Evolutionary conservation across 2,888 invertebrate species (phyloP).

Genomic region (Omphaloscelis lunosa): DNA sequence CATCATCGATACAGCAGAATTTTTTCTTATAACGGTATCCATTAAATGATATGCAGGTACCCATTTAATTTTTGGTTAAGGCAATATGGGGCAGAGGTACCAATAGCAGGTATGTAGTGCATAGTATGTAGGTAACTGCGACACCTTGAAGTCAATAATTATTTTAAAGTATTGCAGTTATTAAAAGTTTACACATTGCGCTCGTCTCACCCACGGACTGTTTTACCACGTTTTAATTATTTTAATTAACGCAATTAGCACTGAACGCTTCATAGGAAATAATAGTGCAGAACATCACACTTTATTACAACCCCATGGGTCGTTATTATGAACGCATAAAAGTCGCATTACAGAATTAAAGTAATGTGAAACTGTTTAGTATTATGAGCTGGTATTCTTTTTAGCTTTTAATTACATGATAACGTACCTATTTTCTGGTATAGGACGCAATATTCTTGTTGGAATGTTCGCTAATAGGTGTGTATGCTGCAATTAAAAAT

Average conservation of each 20-base stretch:
- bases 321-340: conserved; percentile 20
- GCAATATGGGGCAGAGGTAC: not conserved
- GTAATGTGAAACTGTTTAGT: conserved; percentile 1
- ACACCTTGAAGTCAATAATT: not conserved
- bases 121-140: too few relatives aligned
- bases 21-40: too few relatives aligned
- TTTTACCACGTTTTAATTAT: not conserved
- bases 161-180: not conserved
- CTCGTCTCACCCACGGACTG: not conserved
- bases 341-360: conserved; percentile 33
- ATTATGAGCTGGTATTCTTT: not conserved
- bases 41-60: not conserved
- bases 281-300: conserved; percentile 13
- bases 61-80: not conserved
- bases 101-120: too few relatives aligned
- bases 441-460: not conserved
- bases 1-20: too few relatives aligned
- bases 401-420: conserved; percentile 2
- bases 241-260: conserved; percentile 5
- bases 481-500: not conserved
- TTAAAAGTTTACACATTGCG: not conserved
- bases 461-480: not conserved
- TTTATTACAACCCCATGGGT: conserved; percentile 25
- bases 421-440: not conserved
- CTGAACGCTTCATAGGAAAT: conserved; percentile 5